phyloP scores from a whole-genome alignment of 2,888 invertebrate species.

The Sepiola atlantica region DNA sequence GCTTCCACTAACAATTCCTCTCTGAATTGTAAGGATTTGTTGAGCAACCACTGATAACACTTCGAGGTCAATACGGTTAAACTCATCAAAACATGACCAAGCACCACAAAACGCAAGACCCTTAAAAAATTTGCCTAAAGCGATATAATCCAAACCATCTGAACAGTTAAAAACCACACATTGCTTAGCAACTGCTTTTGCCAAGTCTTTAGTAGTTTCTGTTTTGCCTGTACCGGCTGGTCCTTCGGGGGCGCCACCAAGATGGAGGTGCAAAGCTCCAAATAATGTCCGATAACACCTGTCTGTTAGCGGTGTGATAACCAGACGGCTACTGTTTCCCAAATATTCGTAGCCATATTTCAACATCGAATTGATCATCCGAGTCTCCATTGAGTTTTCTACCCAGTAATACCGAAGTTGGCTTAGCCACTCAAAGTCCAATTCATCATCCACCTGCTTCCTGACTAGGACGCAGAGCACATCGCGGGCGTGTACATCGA shows the following conservation, averaged over 20 bases:
- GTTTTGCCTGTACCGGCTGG: conserved; percentile 75
- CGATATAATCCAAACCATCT: conserved; percentile 73
- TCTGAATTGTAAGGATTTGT: conserved; percentile 85
- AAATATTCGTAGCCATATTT: conserved; percentile 74
- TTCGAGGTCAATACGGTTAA: conserved; percentile 86
- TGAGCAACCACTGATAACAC: conserved; percentile 86
- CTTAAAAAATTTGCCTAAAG: conserved; percentile 75
- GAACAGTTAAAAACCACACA: conserved; percentile 75
- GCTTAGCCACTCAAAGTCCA: conserved; percentile 73
- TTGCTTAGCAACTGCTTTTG: conserved; percentile 74
- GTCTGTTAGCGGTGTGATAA: conserved; percentile 75
- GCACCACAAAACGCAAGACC: conserved; percentile 73
- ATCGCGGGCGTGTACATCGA: conserved; percentile 80
- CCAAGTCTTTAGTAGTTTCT: conserved; percentile 73
- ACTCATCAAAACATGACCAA: conserved; percentile 89
- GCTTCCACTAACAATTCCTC: conserved; percentile 62
- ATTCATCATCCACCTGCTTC: conserved; percentile 60
- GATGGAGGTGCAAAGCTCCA: conserved; percentile 72
- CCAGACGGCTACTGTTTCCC: conserved; percentile 72
- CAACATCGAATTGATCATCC: conserved; percentile 73
- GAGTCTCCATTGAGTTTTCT: conserved; percentile 70
- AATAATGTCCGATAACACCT: conserved; percentile 73
- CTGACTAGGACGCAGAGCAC: conserved; percentile 64
- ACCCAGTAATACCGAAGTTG: conserved; percentile 69
- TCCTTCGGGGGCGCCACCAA: conserved; percentile 75